Base-by-base conservation (phyloP, 2,888 invertebrate genomes). In the Craniophora ligustri region DNA sequence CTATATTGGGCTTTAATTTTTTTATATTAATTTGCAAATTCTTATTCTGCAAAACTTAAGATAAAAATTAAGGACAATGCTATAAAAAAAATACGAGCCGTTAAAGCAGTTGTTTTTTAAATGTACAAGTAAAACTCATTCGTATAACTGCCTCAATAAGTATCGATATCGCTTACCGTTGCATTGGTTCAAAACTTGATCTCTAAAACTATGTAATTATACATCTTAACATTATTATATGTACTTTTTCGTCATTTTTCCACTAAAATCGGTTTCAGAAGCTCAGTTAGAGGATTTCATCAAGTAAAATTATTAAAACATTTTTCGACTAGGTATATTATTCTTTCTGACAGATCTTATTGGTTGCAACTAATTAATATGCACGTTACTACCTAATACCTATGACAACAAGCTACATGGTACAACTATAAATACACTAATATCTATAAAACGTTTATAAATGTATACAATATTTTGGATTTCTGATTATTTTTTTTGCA, bases 371-470 rank as follows among this genome's bases (percentile, higher is more conserved):
- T 67, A 67, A 61, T 64, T 55, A 40, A 21, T 68, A 63, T 74
- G 75, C 85, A 88, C 84, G 82, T 80, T 75, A 84, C 82, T 75
- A 79, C 62, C 88, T 89, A 91, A 84, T 76, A 81, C 67, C 88
- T 89, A 88, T 79, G 77, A 87, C 84, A 87, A 87, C 86, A 79
- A 81, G 68, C 87, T 86, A 86, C 85, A 28, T 51, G 68, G 76
- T 84, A 84, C 76, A 69, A 65, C 78, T 85, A 85, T 81, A 78
- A 76, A 82, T 74, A 75, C 54, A 11, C 72, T 75, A 74, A 46
- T 69, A 72, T 58, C 86, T 87, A 88, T 89, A 91, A 91, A 91
- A 90, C 79, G 41, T 84, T 77, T 90, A 92, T 82, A 91, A 92
- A 92, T 90, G 90, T 92, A 90, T 92, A 89, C 82, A 91, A 89